Percentiles rank a stretch among this genome's conserved stretches.
Evolutionary conservation across 2,888 invertebrate species (phyloP).

Genomic region (Phlogophora meticulosa): DNA sequence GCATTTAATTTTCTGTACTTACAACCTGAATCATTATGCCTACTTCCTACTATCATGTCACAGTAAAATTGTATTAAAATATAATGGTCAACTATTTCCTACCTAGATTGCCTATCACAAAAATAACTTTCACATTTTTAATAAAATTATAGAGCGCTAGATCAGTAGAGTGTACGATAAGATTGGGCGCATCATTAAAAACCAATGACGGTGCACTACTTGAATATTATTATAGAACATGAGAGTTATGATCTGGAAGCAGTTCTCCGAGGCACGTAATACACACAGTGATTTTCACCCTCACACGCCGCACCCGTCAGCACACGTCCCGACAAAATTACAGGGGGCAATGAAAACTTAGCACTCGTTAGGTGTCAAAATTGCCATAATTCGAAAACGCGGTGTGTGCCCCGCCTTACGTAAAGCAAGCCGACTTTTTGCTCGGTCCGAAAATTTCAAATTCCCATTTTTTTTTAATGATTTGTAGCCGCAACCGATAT

Average conservation of each 20-base stretch:
- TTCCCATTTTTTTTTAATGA: slow-evolving; percentile 87
- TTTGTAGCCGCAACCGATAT: slow-evolving; percentile 88
- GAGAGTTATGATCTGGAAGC: slow-evolving; percentile 82
- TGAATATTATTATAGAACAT: slow-evolving; percentile 86
- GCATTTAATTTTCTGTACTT: not conserved
- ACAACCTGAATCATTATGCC: not conserved
- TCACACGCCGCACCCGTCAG: slow-evolving; percentile 71
- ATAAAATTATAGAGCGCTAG: slow-evolving; percentile 84
- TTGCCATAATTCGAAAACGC: slow-evolving; percentile 89
- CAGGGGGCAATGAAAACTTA: slow-evolving; percentile 86
- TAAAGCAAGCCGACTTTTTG: slow-evolving; percentile 89
- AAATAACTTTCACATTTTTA: slow-evolving; percentile 71
- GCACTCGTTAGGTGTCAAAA: slow-evolving; percentile 90
- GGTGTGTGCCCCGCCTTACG: slow-evolving; percentile 83
- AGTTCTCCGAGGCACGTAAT: slow-evolving; percentile 77
- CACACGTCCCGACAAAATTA: slow-evolving; percentile 85
- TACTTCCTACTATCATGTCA: slow-evolving; percentile 4
- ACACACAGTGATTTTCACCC: slow-evolving; percentile 73
- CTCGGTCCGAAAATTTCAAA: slow-evolving; percentile 81
- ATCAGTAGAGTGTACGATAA: slow-evolving; percentile 73
- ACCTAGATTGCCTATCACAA: slow-evolving; percentile 52
- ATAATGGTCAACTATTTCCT: slow-evolving; percentile 23
- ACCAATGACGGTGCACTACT: slow-evolving; percentile 84
- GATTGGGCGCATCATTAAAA: slow-evolving; percentile 85
- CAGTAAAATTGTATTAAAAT: slow-evolving; percentile 20